A percentile compares a stretch with the other conserved stretches of the same genome.
Evolutionary conservation across 2,888 invertebrate species (phyloP).

Genomic region (Parnassius smintheus): DNA sequence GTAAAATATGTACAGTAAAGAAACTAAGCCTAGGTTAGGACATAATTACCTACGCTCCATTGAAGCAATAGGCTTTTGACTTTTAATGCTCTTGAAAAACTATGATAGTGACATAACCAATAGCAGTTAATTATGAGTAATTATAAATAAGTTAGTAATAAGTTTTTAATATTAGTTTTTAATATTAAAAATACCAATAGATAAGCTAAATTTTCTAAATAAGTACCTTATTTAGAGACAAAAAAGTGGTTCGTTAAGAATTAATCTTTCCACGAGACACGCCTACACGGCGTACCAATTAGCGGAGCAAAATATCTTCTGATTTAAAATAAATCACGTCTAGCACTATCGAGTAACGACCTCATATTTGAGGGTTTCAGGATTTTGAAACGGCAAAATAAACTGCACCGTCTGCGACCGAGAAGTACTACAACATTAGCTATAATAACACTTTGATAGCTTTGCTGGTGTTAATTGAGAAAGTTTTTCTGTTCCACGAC

Average conservation of each 20-base stretch:
- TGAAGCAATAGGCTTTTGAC: no score
- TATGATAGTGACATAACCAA: no score
- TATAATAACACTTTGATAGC: slow-evolving; percentile 31
- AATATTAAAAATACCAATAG: no score
- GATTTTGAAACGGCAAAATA: slow-evolving; percentile 21
- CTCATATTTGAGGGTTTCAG: slow-evolving; percentile 26
- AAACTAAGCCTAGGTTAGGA: no score
- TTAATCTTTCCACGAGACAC: slow-evolving; percentile 22
- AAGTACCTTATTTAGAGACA: slow-evolving; percentile 4
- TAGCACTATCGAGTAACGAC: slow-evolving; percentile 24
- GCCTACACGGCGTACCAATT: slow-evolving; percentile 22
- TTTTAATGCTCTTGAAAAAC: no score
- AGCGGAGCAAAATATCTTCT: slow-evolving; percentile 16
- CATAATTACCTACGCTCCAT: no score
- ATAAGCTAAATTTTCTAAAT: no score
- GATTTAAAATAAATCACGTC: slow-evolving; percentile 26
- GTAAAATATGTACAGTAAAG: no score
- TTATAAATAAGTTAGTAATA: no score
- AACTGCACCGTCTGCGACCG: slow-evolving; percentile 18
- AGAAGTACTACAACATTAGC: slow-evolving; percentile 24
- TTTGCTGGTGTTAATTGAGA: slow-evolving; percentile 51
- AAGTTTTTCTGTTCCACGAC: slow-evolving; percentile 46
- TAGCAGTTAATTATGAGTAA: no score
- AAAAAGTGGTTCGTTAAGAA: slow-evolving; percentile 6
- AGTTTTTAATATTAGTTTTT: no score